Evolutionary conservation across 2,113 vertebrate species (phyloP).

Genomic region (Anolis sagrei): DNA sequence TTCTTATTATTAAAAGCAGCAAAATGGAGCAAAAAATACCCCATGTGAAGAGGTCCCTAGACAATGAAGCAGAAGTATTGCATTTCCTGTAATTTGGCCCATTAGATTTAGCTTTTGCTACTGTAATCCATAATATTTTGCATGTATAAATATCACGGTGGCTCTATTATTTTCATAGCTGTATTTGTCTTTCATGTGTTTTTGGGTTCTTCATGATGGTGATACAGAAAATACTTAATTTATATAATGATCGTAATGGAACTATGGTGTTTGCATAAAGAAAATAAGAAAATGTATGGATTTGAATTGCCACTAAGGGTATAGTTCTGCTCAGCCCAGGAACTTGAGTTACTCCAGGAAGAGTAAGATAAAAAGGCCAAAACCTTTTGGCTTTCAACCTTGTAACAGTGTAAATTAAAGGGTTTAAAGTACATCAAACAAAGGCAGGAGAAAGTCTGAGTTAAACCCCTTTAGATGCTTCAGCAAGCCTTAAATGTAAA

Average conservation of each 20-base stretch:
- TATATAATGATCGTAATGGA: not conserved
- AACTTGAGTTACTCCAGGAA: not conserved
- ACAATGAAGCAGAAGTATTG: not conserved
- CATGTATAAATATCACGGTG: not conserved
- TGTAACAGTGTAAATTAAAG: too few relatives aligned
- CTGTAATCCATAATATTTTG: not conserved
- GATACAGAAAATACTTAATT: not conserved
- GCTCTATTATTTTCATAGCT: not conserved
- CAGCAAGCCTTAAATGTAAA: too few relatives aligned
- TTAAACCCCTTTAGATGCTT: too few relatives aligned
- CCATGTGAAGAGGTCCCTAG: too few relatives aligned
- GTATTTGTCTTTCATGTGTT: not conserved
- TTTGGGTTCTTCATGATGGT: not conserved
- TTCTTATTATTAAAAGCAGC: too few relatives aligned
- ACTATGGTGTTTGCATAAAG: not conserved
- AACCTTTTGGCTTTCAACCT: too few relatives aligned
- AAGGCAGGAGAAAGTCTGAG: too few relatives aligned
- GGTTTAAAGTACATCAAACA: too few relatives aligned
- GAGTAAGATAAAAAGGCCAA: too few relatives aligned
- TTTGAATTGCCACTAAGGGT: not conserved
- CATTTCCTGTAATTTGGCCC: conserved; percentile 8
- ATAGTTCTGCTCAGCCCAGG: not conserved
- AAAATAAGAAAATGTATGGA: not conserved
- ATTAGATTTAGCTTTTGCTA: not conserved
- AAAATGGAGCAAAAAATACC: too few relatives aligned